Conservation (phyloP, 2,888 invertebrate genomes). For the Cephus rjabovi region DNA sequence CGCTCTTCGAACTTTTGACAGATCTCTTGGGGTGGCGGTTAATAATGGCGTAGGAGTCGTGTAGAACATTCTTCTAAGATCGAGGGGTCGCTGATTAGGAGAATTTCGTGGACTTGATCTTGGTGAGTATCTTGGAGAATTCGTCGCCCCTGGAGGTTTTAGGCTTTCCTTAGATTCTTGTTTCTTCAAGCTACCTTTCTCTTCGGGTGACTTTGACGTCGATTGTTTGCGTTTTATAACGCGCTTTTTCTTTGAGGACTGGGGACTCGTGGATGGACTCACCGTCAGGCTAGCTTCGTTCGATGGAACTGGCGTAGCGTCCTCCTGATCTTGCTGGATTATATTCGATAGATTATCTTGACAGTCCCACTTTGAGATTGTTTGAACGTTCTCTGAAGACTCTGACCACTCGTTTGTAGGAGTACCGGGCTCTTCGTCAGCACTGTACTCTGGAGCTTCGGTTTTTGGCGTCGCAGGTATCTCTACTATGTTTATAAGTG, state of each 20-base stretch:
- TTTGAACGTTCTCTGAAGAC: constrained; percentile 22
- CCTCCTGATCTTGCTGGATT: constrained; percentile 44
- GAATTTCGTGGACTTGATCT: constrained; percentile 42
- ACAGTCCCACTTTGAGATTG: constrained; percentile 56
- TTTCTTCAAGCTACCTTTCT: constrained; percentile 20
- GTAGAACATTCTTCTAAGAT: constrained; percentile 61
- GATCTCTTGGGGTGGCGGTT: constrained; percentile 61
- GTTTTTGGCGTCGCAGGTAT: constrained; percentile 15
- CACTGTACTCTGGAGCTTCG: constrained; percentile 22
- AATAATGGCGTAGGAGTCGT: constrained; percentile 59
- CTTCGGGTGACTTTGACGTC: constrained; percentile 36
- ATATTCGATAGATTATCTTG: constrained; percentile 51
- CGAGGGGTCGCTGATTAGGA: constrained; percentile 55
- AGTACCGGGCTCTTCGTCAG: constrained; percentile 44
- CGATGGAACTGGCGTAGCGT: constrained; percentile 30
- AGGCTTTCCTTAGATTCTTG: constrained; percentile 24
- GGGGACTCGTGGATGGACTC: constrained; percentile 40
- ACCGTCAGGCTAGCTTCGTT: constrained; percentile 23
- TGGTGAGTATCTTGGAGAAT: constrained; percentile 31
- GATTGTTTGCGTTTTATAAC: constrained; percentile 54
- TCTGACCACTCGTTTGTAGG: constrained; percentile 52
- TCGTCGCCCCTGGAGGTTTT: constrained; percentile 26
- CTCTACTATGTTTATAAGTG: constrained; percentile 41
- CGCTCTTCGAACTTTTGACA: constrained; percentile 58
- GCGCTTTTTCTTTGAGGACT: constrained; percentile 54